Evolutionary conservation across 2,797 vertebrate species (phyloP).

Genomic region (Tokudaia muenninki): DNA sequence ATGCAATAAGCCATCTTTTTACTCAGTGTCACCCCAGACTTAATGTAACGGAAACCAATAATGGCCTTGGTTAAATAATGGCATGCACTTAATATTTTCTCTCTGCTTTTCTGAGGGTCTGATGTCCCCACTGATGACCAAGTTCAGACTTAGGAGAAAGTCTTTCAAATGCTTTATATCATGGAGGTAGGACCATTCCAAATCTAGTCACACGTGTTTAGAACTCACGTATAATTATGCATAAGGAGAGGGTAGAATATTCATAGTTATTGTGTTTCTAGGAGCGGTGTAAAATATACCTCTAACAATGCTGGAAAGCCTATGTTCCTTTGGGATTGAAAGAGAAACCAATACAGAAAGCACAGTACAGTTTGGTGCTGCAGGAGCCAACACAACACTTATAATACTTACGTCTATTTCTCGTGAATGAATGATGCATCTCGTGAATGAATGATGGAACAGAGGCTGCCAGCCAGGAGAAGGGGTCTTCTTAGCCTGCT

Average conservation of each 20-base stretch:
- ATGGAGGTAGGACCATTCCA: not conserved
- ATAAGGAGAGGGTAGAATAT: not conserved
- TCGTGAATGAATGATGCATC: not conserved
- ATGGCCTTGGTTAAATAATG: conserved; percentile 2
- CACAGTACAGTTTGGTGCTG: not conserved
- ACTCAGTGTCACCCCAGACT: not conserved
- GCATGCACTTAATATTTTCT: not conserved
- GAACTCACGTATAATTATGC: not conserved
- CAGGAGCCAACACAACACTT: not conserved
- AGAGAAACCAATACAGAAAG: not conserved
- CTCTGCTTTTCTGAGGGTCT: not conserved
- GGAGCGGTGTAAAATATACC: conserved; percentile 12
- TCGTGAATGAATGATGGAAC: not conserved
- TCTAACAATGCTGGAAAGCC: not conserved
- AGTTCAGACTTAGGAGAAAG: not conserved
- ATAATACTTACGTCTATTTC: not conserved
- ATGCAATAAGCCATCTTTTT: not conserved
- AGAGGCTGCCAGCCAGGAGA: not conserved
- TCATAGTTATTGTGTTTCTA: conserved; percentile 14
- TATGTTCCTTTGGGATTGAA: not conserved
- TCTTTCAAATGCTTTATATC: not conserved
- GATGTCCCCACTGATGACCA: not conserved
- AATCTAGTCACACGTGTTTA: not conserved
- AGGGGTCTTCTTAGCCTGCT: not conserved
- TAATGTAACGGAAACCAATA: not conserved